Evolutionary conservation across 2,797 vertebrate species (phyloP).

Genomic region (Enteromius unitaeniatus): DNA sequence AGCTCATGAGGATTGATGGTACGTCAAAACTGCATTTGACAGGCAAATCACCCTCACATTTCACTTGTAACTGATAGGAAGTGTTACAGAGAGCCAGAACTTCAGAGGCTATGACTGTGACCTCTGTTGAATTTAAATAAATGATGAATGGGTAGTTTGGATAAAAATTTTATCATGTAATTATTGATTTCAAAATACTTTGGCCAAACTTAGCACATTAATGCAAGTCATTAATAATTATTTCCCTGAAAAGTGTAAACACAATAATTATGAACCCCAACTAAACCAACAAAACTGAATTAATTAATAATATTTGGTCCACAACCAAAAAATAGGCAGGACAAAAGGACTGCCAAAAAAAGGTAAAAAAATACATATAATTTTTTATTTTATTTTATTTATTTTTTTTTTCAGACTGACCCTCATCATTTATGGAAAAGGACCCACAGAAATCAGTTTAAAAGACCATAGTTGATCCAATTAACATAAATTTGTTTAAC

Average conservation of each 20-base stretch:
- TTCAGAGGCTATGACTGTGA: neutral
- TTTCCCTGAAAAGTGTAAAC: neutral
- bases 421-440: neutral
- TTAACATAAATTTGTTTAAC: conserved; percentile 41
- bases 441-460: conserved; percentile 5
- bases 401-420: neutral
- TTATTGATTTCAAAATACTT: neutral
- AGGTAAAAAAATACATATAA: too few relatives aligned
- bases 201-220: neutral
- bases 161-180: neutral
- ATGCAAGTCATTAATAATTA: neutral
- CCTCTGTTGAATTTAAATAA: conserved; percentile 10
- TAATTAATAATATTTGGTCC: neutral
- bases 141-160: neutral
- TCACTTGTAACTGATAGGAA: conserved; percentile 41
- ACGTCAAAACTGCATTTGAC: conserved; percentile 37
- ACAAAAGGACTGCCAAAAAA: too few relatives aligned
- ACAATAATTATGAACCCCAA: neutral
- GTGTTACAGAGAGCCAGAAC: neutral
- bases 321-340: neutral
- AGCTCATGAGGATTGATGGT: conserved; percentile 18
- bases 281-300: neutral
- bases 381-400: neutral
- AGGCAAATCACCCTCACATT: conserved; percentile 37
- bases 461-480: neutral